Evolutionary conservation across 1,140 invertebrate species (phyloP), one percentile per base, ranked within the genome.

Genomic region (Penaeus indicus): DNA sequence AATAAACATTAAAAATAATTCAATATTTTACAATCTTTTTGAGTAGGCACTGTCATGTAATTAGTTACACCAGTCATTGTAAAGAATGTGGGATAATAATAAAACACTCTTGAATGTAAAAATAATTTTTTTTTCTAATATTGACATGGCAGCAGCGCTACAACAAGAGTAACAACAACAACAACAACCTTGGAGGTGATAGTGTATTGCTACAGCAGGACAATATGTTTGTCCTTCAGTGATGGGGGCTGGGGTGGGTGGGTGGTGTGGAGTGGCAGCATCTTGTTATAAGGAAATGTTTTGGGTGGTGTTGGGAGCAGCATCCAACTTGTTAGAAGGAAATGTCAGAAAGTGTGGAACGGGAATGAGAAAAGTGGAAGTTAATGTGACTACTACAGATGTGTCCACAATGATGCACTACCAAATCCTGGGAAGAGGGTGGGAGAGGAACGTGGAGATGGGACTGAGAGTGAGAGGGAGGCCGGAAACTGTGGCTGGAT

Each of bases 171-270:
- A 86, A 86, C 85, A 86, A 86, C 79, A 86, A 86, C 84, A 86
- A 86, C 84, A 86, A 86, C 85, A 86, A 80, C 60, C 84, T 86
- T 79, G 62, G 60, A 86, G 77, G 85, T 86, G 85, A 86, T 47
- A 64, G 84, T 86, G 85, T 86, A 86, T 86, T 86, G 85, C 85
- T 86, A 86, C 85, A 86, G 77, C 85, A 63, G 85, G 85, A 86
- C 54, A 54, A 54, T 54, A 54, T 54, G 54, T 54, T 54, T 54
- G 54, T 54, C 54, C 54, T 54, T 54, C 54, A 54, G 54, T 54
- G 54, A 54, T 8, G 10, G 78, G 85, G 78, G 80, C 8, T 78
- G 38, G 75, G 22, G 75, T 78, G 22, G n/a, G 75, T 78, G 75
- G 38, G 75, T 78, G 75, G n/a, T 60, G 54, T 25, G 38, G 54